These are phyloP conservation scores for Gisinianus flammeolus DNA, from an alignment of 2,888 invertebrate species.

Conservation along the genomic window DNA sequence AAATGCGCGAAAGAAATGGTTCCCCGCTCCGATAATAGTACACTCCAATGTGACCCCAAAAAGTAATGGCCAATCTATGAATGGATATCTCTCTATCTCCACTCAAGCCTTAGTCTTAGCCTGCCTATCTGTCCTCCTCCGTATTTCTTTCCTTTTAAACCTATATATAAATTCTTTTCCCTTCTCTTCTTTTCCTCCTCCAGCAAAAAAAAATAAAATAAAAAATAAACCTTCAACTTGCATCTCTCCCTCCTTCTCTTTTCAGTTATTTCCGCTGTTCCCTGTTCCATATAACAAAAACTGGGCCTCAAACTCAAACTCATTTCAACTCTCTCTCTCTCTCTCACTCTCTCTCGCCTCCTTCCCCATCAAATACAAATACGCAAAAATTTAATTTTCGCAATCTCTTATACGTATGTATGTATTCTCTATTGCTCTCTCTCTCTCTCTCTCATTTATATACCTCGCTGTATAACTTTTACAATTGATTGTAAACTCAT, in stretches of 20 bases:
- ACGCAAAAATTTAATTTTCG: conserved; percentile 3
- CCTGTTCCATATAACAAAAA: too few species aligned
- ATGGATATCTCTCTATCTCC: conserved; percentile 29
- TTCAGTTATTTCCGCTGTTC: too few species aligned
- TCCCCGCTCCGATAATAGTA: conserved; percentile 7
- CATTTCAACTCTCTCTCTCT: too few species aligned
- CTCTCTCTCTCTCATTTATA: neutral
- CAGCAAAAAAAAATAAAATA: neutral
- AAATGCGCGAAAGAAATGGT: conserved; percentile 30
- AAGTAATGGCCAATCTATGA: conserved; percentile 35
- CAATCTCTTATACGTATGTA: neutral
- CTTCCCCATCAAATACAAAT: too few species aligned
- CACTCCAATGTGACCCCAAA: conserved; percentile 36
- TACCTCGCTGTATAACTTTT: neutral
- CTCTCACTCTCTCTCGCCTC: too few species aligned
- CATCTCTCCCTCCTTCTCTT: neutral
- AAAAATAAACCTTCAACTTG: too few species aligned
- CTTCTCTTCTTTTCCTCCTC: neutral
- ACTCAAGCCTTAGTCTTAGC: neutral
- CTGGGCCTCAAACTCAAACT: too few species aligned
- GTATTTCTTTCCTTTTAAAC: neutral
- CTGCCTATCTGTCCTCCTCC: neutral
- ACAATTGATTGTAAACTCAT: neutral
- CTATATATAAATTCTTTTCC: neutral
- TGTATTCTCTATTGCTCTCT: neutral